A percentile compares a stretch with the other conserved stretches of the same genome.
Evolutionary conservation across 2,888 invertebrate genomes (phyloP).

Genomic region (Chaetogeoica ovagalla): DNA sequence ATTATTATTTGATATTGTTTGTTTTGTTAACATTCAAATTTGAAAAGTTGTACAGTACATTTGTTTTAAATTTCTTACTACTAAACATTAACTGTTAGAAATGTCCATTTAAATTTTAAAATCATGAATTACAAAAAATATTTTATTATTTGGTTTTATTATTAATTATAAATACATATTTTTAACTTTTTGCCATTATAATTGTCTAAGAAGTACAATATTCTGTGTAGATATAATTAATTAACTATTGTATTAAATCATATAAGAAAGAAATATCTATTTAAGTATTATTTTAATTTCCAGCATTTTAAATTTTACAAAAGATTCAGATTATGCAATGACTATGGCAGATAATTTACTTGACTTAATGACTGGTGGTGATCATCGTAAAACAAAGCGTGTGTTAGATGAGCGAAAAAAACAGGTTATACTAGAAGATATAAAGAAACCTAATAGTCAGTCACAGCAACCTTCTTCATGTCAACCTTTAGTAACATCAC

Average conservation of each 20-base stretch:
- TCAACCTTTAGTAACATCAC: slow-evolving; percentile 25
- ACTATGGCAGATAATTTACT: slow-evolving; percentile 79
- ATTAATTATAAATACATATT: too few species aligned
- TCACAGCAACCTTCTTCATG: slow-evolving; percentile 18
- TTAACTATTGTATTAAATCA: background rate
- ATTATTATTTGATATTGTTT: too few species aligned
- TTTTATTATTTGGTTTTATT: too few species aligned
- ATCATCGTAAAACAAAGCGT: slow-evolving; percentile 76
- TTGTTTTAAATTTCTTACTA: too few species aligned
- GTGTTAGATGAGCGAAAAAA: slow-evolving; percentile 71
- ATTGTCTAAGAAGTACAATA: too few species aligned
- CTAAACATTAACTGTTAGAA: too few species aligned
- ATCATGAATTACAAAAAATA: too few species aligned
- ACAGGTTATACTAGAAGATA: slow-evolving; percentile 61
- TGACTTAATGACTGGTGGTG: slow-evolving; percentile 80
- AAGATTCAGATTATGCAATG: slow-evolving; percentile 76
- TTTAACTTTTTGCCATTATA: too few species aligned
- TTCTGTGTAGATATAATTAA: too few species aligned
- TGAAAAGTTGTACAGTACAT: too few species aligned
- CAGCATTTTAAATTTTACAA: slow-evolving; percentile 77
- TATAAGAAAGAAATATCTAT: background rate
- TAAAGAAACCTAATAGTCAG: slow-evolving; percentile 19
- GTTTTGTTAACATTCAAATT: too few species aligned
- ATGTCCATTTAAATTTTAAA: too few species aligned
- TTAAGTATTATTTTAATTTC: slow-evolving; percentile 53